phyloP scores from a whole-genome alignment of 1,140 invertebrate genomes.

The Solenopsis fugax region DNA sequence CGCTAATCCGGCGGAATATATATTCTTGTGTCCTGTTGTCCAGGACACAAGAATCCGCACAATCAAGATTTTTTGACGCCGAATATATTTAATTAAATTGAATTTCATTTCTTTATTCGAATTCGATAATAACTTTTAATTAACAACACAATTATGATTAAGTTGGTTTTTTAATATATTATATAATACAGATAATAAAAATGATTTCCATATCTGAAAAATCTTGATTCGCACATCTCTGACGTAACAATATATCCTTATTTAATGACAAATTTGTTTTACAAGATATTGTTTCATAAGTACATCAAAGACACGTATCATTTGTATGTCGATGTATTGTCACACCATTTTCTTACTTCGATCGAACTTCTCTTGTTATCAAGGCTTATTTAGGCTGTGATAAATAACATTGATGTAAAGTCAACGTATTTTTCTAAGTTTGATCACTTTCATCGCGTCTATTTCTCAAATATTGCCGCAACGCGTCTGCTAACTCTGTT shows the following conservation, averaged over 20 bases:
- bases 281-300: constrained; percentile 2
- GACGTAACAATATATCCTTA: background rate
- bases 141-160: too few species aligned
- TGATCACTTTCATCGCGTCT: background rate
- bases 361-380: constrained; percentile 1
- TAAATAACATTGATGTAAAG: constrained; percentile 36
- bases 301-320: background rate
- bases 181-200: too few species aligned
- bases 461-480: constrained; percentile 53
- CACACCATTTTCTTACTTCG: background rate
- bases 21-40: too few species aligned
- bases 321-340: background rate
- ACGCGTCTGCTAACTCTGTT: constrained; percentile 75
- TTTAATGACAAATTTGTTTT: background rate
- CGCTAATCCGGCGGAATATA: constrained; percentile 10
- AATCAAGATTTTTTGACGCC: too few species aligned
- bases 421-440: constrained; percentile 43
- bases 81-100: too few species aligned
- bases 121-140: too few species aligned
- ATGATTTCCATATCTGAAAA: too few species aligned
- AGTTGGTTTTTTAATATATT: too few species aligned
- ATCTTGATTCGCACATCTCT: too few species aligned
- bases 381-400: background rate
- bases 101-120: too few species aligned
- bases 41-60: too few species aligned